Conservation (phyloP, 1,140 invertebrate genomes). For the Drosophila arawakana region DNA sequence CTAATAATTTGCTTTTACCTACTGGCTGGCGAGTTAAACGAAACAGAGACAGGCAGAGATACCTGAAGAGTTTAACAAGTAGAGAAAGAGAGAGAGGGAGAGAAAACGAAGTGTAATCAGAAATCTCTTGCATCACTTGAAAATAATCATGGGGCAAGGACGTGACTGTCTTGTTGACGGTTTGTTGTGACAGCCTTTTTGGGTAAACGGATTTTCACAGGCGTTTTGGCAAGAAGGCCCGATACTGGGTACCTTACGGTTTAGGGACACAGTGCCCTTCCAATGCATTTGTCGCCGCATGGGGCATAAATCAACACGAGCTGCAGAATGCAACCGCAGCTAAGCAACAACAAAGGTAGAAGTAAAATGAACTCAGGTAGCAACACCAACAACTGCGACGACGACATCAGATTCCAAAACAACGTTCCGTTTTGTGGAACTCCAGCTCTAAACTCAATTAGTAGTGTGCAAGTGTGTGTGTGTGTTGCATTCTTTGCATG, state of each 20-base stretch:
- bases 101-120: conserved; percentile 40
- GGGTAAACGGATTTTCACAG: conserved; percentile 4
- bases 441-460: conserved; percentile 67
- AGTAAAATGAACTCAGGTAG: conserved; percentile 53
- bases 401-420: conserved; percentile 61
- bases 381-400: conserved; percentile 35
- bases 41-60: not conserved
- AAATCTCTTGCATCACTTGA: conserved; percentile 47
- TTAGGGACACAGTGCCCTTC: conserved; percentile 41
- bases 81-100: not conserved
- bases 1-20: conserved; percentile 61
- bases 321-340: conserved; percentile 51
- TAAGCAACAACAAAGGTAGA: conserved; percentile 33
- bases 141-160: conserved; percentile 60
- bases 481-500: conserved; percentile 72
- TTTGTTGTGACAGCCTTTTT: conserved; percentile 68
- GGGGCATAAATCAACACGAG: conserved; percentile 75
- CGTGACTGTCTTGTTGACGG: conserved; percentile 60
- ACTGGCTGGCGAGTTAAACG: not conserved
- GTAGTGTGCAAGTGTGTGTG: conserved; percentile 44
- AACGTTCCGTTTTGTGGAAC: conserved; percentile 40
- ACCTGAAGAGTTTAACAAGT: not conserved
- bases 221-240: not conserved
- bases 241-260: conserved; percentile 38
- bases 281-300: conserved; percentile 40